These are phyloP conservation scores for Megaustenia siamemsis DNA, from an alignment of 2,888 invertebrate species.

Conservation along the genomic window DNA sequence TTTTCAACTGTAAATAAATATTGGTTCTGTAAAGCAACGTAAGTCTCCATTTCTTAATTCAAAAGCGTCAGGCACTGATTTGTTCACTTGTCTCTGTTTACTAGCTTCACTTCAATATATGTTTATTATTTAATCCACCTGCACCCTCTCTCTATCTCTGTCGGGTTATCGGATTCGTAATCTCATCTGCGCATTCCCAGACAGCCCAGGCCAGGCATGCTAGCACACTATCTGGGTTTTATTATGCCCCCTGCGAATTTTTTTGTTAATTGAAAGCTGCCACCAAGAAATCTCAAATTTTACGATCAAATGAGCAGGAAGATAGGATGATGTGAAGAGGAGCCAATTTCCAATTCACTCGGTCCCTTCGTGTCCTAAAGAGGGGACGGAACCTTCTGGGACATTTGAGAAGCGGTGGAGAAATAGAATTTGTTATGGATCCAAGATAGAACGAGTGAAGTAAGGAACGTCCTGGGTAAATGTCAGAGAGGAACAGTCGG, in stretches of 20 bases:
- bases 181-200: background rate
- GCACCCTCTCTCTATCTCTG: background rate
- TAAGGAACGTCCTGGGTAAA: background rate
- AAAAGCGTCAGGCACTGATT: too few species aligned
- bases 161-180: conserved; percentile 11
- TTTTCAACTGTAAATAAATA: too few species aligned
- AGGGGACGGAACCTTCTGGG: background rate
- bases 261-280: conserved; percentile 26
- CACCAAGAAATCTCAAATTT: conserved; percentile 29
- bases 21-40: too few species aligned
- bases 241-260: background rate
- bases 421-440: background rate
- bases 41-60: too few species aligned
- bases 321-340: conserved; percentile 19
- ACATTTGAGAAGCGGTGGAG: background rate
- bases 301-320: conserved; percentile 20
- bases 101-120: too few species aligned
- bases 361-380: background rate
- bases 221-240: background rate
- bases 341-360: conserved; percentile 18
- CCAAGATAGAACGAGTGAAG: background rate
- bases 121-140: too few species aligned
- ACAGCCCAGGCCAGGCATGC: background rate
- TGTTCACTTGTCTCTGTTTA: too few species aligned
- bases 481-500: background rate